Evolutionary conservation across 2,113 vertebrate species (phyloP), one percentile per base, ranked within the genome.

Genomic region (Pholis gunnellus): DNA sequence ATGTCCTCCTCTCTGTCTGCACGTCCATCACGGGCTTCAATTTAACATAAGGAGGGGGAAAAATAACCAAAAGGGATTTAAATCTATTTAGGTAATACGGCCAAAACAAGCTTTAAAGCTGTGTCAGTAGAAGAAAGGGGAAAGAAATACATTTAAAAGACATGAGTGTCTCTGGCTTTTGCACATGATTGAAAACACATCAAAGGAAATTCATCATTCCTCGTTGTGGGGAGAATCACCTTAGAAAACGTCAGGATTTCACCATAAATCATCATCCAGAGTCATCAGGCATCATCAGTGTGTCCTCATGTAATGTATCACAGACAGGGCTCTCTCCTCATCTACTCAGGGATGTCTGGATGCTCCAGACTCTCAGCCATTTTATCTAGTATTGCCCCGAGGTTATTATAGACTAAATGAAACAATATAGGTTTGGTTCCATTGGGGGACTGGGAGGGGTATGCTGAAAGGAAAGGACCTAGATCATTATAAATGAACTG

Each of bases 341-440:
- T 38, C 64, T n/a, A 11, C 54, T 77, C 68, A 75, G 83, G 56
- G 27, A 84, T 65, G 70, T 63, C 65, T 69, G 76, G 20, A 74
- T 82, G 69, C 71, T 71, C 2, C 10, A 80, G 78, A 71, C 63
- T 22, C 25, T 69, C 69, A 46, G 78, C 31, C 70, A 86, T 86
- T 89, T 75, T 44, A 72, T 69, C 72, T 42, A 60, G 84, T 36
- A 48, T 77, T 31, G 64, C 82, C 85, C 75, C 0, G 20, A 90
- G 88, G 77, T 82, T 85, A 88, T 86, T 84, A 84, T 6, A 82
- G 74, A 36, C 79, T 29, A 60, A 87, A 80, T 76, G 75, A 87
- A 86, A 88, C 83, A n/a, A 88, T 91, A 88, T 89, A 88, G 82
- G 68, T 81, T 22, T 22, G 68, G 70, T 72, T 87, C 76, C 83